Conservation (phyloP, 1,140 invertebrate genomes). For the Ridgeia piscesae region DNA sequence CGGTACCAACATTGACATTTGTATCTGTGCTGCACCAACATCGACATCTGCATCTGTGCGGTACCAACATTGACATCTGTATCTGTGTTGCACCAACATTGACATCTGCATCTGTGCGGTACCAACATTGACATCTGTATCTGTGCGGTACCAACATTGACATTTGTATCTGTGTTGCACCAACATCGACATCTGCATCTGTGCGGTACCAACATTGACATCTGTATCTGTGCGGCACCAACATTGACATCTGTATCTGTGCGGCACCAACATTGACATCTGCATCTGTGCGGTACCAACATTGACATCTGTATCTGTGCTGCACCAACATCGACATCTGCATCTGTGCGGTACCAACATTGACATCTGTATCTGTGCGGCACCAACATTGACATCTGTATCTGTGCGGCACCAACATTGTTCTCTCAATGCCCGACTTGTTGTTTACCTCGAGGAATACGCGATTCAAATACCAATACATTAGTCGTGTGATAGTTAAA, state of each 20-base stretch:
- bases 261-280: background rate
- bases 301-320: background rate
- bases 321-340: background rate
- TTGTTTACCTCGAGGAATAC: background rate
- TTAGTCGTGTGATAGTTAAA: background rate
- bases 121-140: too few relatives aligned
- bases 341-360: background rate
- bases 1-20: background rate
- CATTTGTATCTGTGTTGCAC: background rate
- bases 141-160: too few relatives aligned
- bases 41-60: too few relatives aligned
- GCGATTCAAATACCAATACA: background rate
- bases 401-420: too few relatives aligned
- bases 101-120: background rate
- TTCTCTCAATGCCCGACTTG: background rate
- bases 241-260: background rate
- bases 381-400: too few relatives aligned
- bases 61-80: background rate
- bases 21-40: background rate
- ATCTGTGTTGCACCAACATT: background rate
- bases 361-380: too few relatives aligned
- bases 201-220: background rate
- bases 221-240: too few relatives aligned
- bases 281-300: too few relatives aligned
- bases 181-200: background rate